These are phyloP conservation scores for Leptobrachium leishanense DNA, from an alignment of 2,113 vertebrate genomes.

Conservation along the genomic window DNA sequence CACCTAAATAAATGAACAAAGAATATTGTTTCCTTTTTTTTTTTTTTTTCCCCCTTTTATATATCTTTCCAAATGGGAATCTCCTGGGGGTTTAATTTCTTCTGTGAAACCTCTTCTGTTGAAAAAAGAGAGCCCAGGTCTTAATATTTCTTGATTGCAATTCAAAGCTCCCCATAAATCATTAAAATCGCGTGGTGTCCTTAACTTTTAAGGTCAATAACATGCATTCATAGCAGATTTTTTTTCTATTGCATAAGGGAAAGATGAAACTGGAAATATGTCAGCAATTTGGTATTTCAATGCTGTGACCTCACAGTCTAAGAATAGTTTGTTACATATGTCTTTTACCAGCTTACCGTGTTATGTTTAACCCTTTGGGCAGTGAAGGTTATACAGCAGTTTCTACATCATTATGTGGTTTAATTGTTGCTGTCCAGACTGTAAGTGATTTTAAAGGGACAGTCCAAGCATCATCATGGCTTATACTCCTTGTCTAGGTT, in stretches of 20 bases:
- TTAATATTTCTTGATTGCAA: constrained; percentile 65
- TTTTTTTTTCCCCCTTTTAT: constrained; percentile 10
- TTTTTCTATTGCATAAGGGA: constrained; percentile 59
- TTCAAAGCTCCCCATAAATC: constrained; percentile 63
- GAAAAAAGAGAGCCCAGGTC: constrained; percentile 46
- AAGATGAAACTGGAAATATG: constrained; percentile 67
- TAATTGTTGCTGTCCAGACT: too few relatives aligned
- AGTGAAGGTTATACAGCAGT: not conserved
- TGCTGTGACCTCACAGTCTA: constrained; percentile 59
- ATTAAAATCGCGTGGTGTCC: constrained; percentile 61
- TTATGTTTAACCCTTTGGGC: constrained; percentile 10
- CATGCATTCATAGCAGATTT: constrained; percentile 61
- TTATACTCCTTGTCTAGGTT: too few relatives aligned
- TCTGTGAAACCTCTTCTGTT: constrained; percentile 54
- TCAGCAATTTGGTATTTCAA: constrained; percentile 63
- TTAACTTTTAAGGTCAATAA: constrained; percentile 65
- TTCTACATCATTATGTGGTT: too few relatives aligned
- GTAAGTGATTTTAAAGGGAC: too few relatives aligned
- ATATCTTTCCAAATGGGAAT: constrained; percentile 35
- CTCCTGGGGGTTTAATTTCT: constrained; percentile 54
- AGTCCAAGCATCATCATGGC: too few relatives aligned
- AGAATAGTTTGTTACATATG: constrained; percentile 55
- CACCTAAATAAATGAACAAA: constrained; percentile 50
- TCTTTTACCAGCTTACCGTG: constrained; percentile 52
- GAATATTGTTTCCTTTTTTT: constrained; percentile 47